phyloP scores from a whole-genome alignment of 2,888 invertebrate species.

The Erebia epiphron region DNA sequence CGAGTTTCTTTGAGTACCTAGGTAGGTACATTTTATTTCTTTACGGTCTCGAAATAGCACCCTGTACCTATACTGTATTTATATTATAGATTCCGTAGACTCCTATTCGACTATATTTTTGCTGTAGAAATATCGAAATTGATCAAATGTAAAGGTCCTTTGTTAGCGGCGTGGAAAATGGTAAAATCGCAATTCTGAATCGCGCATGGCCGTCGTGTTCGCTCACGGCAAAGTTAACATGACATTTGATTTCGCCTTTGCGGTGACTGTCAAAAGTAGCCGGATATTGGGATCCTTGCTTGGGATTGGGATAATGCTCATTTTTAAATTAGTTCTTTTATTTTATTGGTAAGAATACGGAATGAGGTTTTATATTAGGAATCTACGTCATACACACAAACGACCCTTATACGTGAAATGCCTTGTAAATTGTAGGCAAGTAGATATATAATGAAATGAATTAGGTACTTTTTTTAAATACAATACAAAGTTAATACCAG shows the following conservation, averaged over 20 bases:
- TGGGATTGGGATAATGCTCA: background rate
- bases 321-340: slow-evolving; percentile 4
- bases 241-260: slow-evolving; percentile 23
- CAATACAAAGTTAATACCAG: too few relatives aligned
- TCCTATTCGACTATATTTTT: background rate
- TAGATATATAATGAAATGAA: too few relatives aligned
- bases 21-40: too few relatives aligned
- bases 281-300: background rate
- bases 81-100: background rate
- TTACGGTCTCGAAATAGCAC: too few relatives aligned
- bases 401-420: too few relatives aligned
- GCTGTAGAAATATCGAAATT: background rate
- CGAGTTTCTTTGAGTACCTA: too few relatives aligned
- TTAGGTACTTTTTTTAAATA: too few relatives aligned
- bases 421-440: too few relatives aligned
- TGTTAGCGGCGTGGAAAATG: slow-evolving; percentile 6
- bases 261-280: slow-evolving; percentile 15
- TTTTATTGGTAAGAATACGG: background rate
- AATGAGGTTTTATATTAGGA: too few relatives aligned
- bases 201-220: slow-evolving; percentile 12
- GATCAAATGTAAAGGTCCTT: background rate
- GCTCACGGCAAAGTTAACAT: slow-evolving; percentile 21
- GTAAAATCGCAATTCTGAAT: slow-evolving; percentile 17
- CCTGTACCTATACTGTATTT: too few relatives aligned
- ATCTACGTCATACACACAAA: too few relatives aligned